A percentile compares a stretch with the other conserved stretches of the same genome.
These are phyloP conservation scores for Eubasilissa regina DNA, from an alignment of 1,140 invertebrate genomes.

Conservation along the genomic window DNA sequence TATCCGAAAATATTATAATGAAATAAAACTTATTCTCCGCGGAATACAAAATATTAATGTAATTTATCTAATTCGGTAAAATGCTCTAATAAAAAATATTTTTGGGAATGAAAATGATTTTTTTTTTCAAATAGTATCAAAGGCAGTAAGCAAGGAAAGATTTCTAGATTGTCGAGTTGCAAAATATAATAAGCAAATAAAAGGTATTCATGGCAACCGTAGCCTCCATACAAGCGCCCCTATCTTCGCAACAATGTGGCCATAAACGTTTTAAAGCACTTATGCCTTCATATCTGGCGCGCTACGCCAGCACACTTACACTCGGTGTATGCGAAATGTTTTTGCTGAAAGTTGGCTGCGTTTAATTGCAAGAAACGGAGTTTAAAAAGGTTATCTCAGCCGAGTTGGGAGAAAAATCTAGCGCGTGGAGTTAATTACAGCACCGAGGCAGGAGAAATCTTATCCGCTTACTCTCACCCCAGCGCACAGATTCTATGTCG, in stretches of 20 bases:
- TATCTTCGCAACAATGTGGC: conserved; percentile 57
- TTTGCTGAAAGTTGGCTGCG: conserved; percentile 48
- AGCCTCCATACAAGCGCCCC: conserved; percentile 12
- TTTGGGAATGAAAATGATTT: too few relatives aligned
- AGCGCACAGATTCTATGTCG: not conserved
- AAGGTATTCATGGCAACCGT: too few relatives aligned
- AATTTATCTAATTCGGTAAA: too few relatives aligned
- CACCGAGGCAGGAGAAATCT: conserved; percentile 2
- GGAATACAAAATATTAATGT: too few relatives aligned
- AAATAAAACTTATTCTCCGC: too few relatives aligned
- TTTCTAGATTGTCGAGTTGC: too few relatives aligned
- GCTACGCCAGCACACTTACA: conserved; percentile 34
- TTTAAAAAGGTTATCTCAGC: conserved; percentile 48
- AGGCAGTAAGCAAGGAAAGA: not conserved
- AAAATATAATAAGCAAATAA: too few relatives aligned
- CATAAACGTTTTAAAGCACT: conserved; percentile 58
- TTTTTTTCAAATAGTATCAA: not conserved
- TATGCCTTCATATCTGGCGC: conserved; percentile 49
- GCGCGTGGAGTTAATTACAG: conserved; percentile 38
- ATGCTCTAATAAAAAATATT: too few relatives aligned
- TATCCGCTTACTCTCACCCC: not conserved
- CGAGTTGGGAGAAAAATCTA: conserved; percentile 39
- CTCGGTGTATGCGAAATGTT: conserved; percentile 45
- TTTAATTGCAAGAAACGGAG: conserved; percentile 50
- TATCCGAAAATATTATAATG: too few relatives aligned